Base-by-base conservation (phyloP, 2,888 invertebrate species). In the Ceramica pisi region DNA sequence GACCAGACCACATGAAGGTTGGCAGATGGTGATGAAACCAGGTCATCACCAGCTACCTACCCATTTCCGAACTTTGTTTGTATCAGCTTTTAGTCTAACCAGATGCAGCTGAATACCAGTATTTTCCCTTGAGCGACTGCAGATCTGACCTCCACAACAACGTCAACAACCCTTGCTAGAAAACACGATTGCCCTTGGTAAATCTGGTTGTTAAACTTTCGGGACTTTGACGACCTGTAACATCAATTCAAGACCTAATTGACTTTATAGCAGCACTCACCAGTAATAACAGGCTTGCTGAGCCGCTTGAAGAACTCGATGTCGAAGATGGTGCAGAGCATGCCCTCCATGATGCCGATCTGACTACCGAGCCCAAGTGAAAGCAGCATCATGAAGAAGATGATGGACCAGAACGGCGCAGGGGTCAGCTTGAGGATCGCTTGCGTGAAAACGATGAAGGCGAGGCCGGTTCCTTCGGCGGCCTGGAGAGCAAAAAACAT, bases 361-460 rank as follows among this genome's bases (percentile, higher is more conserved):
- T 99, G 99, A 66, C 99, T 99, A 70, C 99, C 99, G 69, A 99
- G 96, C 0, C 99, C 99, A 63, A 99, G 96, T 0, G 99, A 98
- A 35, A 99, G 96, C 80, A 99, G 96, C 99, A 99, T 99, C 91
- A 99, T 96, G 96, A 99, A 99, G 97, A 99, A 99, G 75, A 99
- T 97, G 82, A 99, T 97, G 19, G 99, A 98, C 99, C 99, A 99
- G 94, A 99, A 98, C 19, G 99, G 99, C 0, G 99, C 98, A 3
- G 98, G 98, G 0, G 99, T 99, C 85, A 99, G 96, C 94, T 99
- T 98, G 44, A 99, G 98, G 88, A 99, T 99, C 9, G 99, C 99
- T 92, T 99, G 98, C 0, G 99, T 99, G 95, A 99, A 99, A n/a
- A 99, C 98, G 80, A 99, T 99, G 94, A 99, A 99, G 0, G 99